A percentile compares a stretch with the other conserved stretches of the same genome.
phyloP scores from a whole-genome alignment of 2,888 invertebrate genomes.

The Cyrtodaria siliqua region DNA sequence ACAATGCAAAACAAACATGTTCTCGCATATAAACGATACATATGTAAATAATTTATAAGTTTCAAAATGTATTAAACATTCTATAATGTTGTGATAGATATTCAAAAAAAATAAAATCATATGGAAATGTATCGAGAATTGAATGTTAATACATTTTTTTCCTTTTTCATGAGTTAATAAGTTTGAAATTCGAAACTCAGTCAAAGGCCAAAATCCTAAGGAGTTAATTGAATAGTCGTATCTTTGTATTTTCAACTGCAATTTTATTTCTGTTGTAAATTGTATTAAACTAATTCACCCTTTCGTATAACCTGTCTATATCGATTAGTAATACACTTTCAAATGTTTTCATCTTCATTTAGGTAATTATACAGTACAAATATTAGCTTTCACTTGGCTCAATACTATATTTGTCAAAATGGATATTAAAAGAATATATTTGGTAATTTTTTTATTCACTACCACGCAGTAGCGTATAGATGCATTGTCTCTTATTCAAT shows the following conservation, averaged over 20 bases:
- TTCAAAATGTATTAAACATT: no score
- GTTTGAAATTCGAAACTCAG: conserved; percentile 27
- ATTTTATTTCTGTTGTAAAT: not conserved
- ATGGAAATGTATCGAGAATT: no score
- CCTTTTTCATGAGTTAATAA: conserved; percentile 20
- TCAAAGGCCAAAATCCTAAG: conserved; percentile 7
- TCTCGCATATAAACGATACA: no score
- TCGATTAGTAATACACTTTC: conserved; percentile 10
- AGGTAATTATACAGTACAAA: conserved; percentile 27
- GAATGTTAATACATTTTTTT: no score
- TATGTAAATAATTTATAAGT: no score
- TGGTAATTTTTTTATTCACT: no score
- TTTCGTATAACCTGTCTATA: conserved; percentile 7
- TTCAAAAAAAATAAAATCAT: no score
- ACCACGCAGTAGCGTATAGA: no score
- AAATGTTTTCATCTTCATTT: conserved; percentile 12
- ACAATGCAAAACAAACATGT: no score
- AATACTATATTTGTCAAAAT: not conserved
- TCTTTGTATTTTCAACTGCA: conserved; percentile 14
- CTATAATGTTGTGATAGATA: no score
- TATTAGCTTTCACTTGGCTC: conserved; percentile 17
- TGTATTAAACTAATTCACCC: not conserved
- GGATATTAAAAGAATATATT: no score
- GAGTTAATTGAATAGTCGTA: conserved; percentile 37
- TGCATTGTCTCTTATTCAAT: no score